These are phyloP conservation scores for Drosophila nr. medialis DNA, from an alignment of 2,888 invertebrate species.

Conservation along the genomic window DNA sequence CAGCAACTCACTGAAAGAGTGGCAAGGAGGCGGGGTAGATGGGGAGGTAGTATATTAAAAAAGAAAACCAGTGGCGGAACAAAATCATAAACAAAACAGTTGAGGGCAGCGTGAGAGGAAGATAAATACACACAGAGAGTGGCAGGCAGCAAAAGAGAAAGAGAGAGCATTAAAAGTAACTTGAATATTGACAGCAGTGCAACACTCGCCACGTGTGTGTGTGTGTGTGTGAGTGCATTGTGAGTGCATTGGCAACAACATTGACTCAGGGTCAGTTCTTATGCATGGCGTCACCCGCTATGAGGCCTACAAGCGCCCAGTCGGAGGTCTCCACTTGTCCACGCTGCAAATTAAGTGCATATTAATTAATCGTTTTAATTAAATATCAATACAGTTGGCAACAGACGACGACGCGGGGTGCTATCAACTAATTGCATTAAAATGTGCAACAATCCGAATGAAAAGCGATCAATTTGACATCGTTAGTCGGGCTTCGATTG, in stretches of 20 bases:
- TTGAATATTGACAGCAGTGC: constrained; percentile 23
- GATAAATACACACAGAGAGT: neutral
- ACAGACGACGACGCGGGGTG: constrained; percentile 2
- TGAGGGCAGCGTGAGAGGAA: constrained; percentile 17
- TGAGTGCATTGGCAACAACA: constrained; percentile 45
- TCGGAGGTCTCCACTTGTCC: constrained; percentile 60
- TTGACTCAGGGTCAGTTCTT: constrained; percentile 60
- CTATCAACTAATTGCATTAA: constrained; percentile 40
- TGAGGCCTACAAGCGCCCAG: constrained; percentile 49
- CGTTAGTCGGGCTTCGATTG: constrained; percentile 10
- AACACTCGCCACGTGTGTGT: constrained; percentile 11
- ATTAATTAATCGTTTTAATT: constrained; percentile 76
- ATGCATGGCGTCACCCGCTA: constrained; percentile 60
- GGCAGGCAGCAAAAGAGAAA: neutral
- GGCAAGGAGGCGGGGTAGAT: neutral
- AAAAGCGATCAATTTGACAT: constrained; percentile 31
- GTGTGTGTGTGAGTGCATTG: constrained; percentile 25
- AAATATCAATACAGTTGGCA: constrained; percentile 70
- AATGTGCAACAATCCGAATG: constrained; percentile 18
- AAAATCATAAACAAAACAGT: constrained; percentile 73
- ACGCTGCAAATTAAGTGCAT: constrained; percentile 61
- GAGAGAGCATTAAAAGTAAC: constrained; percentile 23
- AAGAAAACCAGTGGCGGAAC: constrained; percentile 56
- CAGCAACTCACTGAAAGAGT: constrained; percentile 27
- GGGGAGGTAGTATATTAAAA: constrained; percentile 19